Conservation (phyloP, 1,140 invertebrate species). For the Neocloeon triangulifer region DNA sequence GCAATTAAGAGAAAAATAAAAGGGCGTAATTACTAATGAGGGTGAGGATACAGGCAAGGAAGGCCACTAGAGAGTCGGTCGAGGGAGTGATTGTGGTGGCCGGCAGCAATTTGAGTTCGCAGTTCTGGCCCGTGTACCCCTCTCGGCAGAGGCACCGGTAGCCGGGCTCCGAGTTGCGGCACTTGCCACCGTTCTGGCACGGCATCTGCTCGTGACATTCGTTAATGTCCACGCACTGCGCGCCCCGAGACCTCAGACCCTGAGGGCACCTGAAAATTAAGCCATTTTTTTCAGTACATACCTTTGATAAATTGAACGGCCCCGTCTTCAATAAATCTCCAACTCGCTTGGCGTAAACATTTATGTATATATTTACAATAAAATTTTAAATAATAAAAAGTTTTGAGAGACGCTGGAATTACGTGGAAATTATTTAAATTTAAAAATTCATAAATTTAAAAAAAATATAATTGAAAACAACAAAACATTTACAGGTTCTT, state of each 20-base stretch:
- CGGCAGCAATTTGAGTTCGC: constrained; percentile 46
- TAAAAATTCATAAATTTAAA: too few species aligned
- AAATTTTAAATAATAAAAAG: too few species aligned
- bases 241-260: constrained; percentile 34
- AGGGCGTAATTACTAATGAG: constrained; percentile 42
- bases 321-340: too few species aligned
- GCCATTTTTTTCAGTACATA: not conserved
- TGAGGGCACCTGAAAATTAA: constrained; percentile 34
- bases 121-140: constrained; percentile 53
- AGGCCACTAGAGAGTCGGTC: constrained; percentile 60
- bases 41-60: constrained; percentile 48
- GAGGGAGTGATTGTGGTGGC: constrained; percentile 55
- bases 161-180: constrained; percentile 39
- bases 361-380: too few species aligned
- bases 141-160: constrained; percentile 45
- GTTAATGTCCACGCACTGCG: constrained; percentile 47
- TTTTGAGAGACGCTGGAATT: too few species aligned
- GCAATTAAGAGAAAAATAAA: constrained; percentile 7
- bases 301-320: too few species aligned
- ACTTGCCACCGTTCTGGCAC: constrained; percentile 49
- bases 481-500: too few species aligned
- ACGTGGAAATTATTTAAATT: too few species aligned
- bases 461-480: too few species aligned
- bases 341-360: too few species aligned
- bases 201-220: constrained; percentile 41